These are phyloP conservation scores for Spicauda simplicius DNA, from an alignment of 2,888 invertebrate genomes.

Conservation along the genomic window DNA sequence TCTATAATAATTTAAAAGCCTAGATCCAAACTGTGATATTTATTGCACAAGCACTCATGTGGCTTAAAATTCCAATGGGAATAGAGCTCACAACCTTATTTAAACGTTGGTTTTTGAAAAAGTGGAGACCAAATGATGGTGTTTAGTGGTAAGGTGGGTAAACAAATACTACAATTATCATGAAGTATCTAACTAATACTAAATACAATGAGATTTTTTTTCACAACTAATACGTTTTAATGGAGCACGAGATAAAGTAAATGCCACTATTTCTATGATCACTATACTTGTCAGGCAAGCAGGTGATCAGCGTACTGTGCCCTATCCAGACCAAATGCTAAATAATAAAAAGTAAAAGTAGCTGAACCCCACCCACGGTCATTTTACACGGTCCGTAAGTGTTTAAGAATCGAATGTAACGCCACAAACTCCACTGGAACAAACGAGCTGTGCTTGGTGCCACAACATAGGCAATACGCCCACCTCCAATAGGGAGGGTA, in stretches of 20 bases:
- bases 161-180: constrained; percentile 57
- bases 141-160: constrained; percentile 65
- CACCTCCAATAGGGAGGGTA: constrained; percentile 85
- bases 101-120: constrained; percentile 69
- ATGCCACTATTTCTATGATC: constrained; percentile 42
- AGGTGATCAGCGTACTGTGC: constrained; percentile 55
- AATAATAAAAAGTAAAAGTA: constrained; percentile 44
- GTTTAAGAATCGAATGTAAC: constrained; percentile 59
- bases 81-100: constrained; percentile 85
- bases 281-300: constrained; percentile 51
- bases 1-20: constrained; percentile 86
- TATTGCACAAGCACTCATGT: constrained; percentile 86
- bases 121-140: constrained; percentile 61
- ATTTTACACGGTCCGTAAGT: constrained; percentile 53
- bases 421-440: constrained; percentile 71
- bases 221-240: constrained; percentile 41
- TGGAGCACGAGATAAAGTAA: constrained; percentile 30
- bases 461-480: constrained; percentile 83
- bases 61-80: constrained; percentile 83
- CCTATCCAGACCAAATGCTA: constrained; percentile 50
- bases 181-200: constrained; percentile 45
- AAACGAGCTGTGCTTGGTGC: constrained; percentile 81
- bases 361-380: constrained; percentile 66
- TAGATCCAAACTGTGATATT: constrained; percentile 86
- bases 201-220: constrained; percentile 61